Conservation (phyloP, 2,888 invertebrate genomes). For the Andricus curvator region DNA sequence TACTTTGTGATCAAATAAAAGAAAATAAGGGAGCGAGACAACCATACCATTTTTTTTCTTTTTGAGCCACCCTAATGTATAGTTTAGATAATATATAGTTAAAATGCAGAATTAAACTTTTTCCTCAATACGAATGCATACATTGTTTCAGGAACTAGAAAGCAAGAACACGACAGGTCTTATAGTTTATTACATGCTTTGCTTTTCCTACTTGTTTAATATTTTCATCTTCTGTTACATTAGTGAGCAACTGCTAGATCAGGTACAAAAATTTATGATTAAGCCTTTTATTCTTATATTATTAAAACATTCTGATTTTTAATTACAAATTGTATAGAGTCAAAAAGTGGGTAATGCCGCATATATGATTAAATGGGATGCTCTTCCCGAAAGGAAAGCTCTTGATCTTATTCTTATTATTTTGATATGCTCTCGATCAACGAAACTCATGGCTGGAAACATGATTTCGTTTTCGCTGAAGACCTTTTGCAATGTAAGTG, state of each 20-base stretch:
- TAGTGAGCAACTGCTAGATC: neutral
- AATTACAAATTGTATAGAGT: neutral
- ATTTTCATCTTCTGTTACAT: constrained; percentile 26
- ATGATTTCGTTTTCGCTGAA: constrained; percentile 60
- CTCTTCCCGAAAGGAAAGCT: neutral
- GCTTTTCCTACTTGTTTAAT: constrained; percentile 13
- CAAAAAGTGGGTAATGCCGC: neutral
- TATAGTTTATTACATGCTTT: neutral
- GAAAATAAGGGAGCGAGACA: too few relatives aligned
- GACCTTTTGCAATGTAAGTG: constrained; percentile 60
- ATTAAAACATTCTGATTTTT: neutral
- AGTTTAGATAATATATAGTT: too few relatives aligned
- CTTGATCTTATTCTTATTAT: constrained; percentile 50
- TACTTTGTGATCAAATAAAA: too few relatives aligned
- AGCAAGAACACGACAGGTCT: neutral
- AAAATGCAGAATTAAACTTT: too few relatives aligned
- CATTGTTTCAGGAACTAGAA: constrained; percentile 5
- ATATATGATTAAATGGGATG: neutral
- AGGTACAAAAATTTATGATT: neutral
- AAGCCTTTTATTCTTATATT: too few relatives aligned
- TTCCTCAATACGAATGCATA: too few relatives aligned
- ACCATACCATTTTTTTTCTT: too few relatives aligned
- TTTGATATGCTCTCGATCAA: constrained; percentile 54
- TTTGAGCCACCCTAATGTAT: too few relatives aligned
- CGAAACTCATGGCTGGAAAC: constrained; percentile 60